A percentile compares a stretch with the other conserved stretches of the same genome.
Evolutionary conservation across 2,888 invertebrate genomes (phyloP).

Genomic region (Drosophila mimica): DNA sequence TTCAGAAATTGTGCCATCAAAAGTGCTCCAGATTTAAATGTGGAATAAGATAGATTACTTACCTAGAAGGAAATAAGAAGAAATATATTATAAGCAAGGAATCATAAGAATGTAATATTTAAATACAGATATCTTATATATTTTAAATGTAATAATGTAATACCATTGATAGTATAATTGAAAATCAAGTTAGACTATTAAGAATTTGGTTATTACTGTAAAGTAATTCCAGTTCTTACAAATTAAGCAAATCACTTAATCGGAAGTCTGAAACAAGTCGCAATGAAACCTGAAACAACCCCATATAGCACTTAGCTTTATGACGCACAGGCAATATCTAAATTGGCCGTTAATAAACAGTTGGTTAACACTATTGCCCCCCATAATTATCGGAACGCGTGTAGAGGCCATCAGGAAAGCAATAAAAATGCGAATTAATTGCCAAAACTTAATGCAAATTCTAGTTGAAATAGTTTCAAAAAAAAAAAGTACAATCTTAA

Average conservation of each 20-base stretch:
- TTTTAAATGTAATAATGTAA: neutral
- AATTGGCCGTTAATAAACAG: conserved; percentile 25
- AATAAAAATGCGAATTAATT: conserved; percentile 39
- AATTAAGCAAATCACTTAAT: neutral
- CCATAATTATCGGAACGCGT: conserved; percentile 40
- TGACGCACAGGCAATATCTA: conserved; percentile 27
- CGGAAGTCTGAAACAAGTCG: conserved; percentile 7
- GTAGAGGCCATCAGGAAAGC: conserved; percentile 59
- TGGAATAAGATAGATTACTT: conserved; percentile 36
- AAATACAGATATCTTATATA: neutral
- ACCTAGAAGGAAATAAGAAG: conserved; percentile 55
- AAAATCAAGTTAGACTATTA: neutral
- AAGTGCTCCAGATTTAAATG: conserved; percentile 38
- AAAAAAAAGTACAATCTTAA: conserved; percentile 15
- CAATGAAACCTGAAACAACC: conserved; percentile 6
- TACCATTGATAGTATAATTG: neutral
- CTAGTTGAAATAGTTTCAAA: conserved; percentile 16
- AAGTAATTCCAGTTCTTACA: neutral
- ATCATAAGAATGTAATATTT: neutral
- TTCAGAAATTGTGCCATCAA: conserved; percentile 13
- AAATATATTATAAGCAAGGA: neutral
- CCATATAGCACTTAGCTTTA: neutral
- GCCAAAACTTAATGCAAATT: conserved; percentile 59
- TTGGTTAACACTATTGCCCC: conserved; percentile 27
- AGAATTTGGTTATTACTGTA: neutral